Percentiles rank a stretch among this genome's conserved stretches.
Evolutionary conservation across 1,140 invertebrate genomes (phyloP).

Genomic region (Bursaphelenchus mucronatus): DNA sequence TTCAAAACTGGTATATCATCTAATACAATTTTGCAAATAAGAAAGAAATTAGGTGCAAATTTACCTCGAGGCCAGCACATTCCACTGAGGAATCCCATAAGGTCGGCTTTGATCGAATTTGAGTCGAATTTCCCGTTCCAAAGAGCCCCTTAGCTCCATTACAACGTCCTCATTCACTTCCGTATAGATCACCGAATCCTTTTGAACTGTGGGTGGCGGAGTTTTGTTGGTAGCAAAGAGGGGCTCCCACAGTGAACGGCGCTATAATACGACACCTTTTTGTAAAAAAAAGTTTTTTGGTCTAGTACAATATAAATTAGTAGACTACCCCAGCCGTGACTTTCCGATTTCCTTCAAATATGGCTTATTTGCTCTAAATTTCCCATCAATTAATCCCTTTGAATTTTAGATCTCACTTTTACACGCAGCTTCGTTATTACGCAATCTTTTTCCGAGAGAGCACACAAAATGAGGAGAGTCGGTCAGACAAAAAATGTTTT

Average conservation of each 20-base stretch:
- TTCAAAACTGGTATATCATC: not conserved
- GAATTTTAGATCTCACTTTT: too few relatives aligned
- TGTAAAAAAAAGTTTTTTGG: conserved; percentile 16
- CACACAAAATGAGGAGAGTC: too few relatives aligned
- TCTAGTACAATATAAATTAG: too few relatives aligned
- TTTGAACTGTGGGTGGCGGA: conserved; percentile 5
- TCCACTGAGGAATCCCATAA: conserved; percentile 50
- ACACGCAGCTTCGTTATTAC: too few relatives aligned
- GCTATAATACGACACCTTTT: conserved; percentile 2
- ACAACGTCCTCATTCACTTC: conserved; percentile 34
- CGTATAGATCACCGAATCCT: conserved; percentile 20
- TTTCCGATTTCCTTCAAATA: too few relatives aligned
- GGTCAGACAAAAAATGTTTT: too few relatives aligned
- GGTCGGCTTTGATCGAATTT: conserved; percentile 38
- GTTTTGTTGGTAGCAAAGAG: conserved; percentile 24
- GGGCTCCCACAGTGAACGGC: conserved; percentile 30
- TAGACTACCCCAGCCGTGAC: too few relatives aligned
- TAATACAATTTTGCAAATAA: not conserved
- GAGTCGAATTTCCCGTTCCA: conserved; percentile 47
- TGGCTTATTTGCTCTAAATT: too few relatives aligned
- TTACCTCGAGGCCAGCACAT: conserved; percentile 49
- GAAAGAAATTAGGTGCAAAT: conserved; percentile 7
- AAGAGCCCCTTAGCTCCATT: conserved; percentile 37
- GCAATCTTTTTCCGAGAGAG: too few relatives aligned
- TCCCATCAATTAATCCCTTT: too few relatives aligned